A percentile compares a stretch with the other conserved stretches of the same genome.
phyloP scores from a whole-genome alignment of 2,888 invertebrate genomes.

The Platynereis dumerilii region DNA sequence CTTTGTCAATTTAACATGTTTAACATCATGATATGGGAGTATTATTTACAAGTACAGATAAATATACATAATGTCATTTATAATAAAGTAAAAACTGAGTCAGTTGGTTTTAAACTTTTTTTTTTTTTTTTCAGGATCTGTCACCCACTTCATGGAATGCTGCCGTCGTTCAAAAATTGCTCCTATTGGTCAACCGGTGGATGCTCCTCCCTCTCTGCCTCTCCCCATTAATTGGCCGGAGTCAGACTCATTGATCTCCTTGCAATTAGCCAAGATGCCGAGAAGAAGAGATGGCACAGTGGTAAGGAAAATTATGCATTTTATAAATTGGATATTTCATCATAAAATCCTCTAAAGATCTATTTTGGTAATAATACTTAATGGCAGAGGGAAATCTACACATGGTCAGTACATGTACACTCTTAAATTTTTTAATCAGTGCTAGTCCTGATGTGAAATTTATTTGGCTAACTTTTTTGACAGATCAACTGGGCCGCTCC shows the following conservation, averaged over 20 bases:
- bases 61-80: too few species aligned
- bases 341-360: not conserved
- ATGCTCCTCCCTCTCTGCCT: constrained; percentile 36
- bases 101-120: not conserved
- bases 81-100: not conserved
- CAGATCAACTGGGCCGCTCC: constrained; percentile 46
- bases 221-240: constrained; percentile 26
- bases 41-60: too few species aligned
- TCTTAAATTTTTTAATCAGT: too few species aligned
- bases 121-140: constrained; percentile 37
- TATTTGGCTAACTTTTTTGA: too few species aligned
- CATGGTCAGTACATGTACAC: too few species aligned
- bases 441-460: too few species aligned
- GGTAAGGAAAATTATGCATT: constrained; percentile 29
- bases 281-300: constrained; percentile 41
- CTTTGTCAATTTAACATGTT: too few species aligned
- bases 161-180: constrained; percentile 39
- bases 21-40: too few species aligned
- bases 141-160: constrained; percentile 45
- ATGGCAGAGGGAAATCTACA: too few species aligned
- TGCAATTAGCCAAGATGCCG: constrained; percentile 40
- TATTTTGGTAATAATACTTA: too few species aligned
- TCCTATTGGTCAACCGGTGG: constrained; percentile 40
- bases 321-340: not conserved
- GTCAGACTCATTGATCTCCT: constrained; percentile 29